Percentiles rank a stretch among this genome's conserved stretches.
Evolutionary conservation across 1,140 invertebrate genomes (phyloP).

Genomic region (Eriosoma lanigerum): DNA sequence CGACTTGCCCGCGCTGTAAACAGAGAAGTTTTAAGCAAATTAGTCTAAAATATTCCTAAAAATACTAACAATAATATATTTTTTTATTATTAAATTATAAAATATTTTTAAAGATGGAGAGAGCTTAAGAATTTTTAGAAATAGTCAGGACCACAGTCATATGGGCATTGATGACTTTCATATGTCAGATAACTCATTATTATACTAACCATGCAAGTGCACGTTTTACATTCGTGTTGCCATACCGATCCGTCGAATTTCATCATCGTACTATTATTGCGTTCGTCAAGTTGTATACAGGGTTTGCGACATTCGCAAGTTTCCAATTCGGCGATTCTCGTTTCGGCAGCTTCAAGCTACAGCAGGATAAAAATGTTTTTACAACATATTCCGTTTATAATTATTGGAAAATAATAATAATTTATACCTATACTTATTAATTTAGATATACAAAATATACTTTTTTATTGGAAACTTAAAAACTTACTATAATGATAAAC

Average conservation of each 20-base stretch:
- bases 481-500: too few species aligned
- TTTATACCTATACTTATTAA: not conserved
- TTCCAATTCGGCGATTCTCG: conserved; percentile 73
- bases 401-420: not conserved
- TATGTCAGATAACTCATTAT: too few species aligned
- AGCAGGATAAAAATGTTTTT: not conserved
- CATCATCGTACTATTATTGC: conserved; percentile 68
- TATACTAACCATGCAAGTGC: conserved; percentile 74
- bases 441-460: too few species aligned
- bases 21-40: not conserved
- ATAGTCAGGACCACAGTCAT: too few species aligned
- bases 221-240: conserved; percentile 78
- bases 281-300: conserved; percentile 63
- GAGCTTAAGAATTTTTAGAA: too few species aligned
- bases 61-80: too few species aligned
- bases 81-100: too few species aligned
- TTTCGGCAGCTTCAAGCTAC: conserved; percentile 76
- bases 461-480: too few species aligned
- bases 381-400: not conserved
- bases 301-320: conserved; percentile 88
- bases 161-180: too few species aligned
- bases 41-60: too few species aligned
- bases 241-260: conserved; percentile 79
- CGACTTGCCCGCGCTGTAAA: conserved; percentile 75
- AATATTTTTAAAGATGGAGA: too few species aligned